phyloP scores from a whole-genome alignment of 1,140 invertebrate genomes.

The Leptinotarsa texana region DNA sequence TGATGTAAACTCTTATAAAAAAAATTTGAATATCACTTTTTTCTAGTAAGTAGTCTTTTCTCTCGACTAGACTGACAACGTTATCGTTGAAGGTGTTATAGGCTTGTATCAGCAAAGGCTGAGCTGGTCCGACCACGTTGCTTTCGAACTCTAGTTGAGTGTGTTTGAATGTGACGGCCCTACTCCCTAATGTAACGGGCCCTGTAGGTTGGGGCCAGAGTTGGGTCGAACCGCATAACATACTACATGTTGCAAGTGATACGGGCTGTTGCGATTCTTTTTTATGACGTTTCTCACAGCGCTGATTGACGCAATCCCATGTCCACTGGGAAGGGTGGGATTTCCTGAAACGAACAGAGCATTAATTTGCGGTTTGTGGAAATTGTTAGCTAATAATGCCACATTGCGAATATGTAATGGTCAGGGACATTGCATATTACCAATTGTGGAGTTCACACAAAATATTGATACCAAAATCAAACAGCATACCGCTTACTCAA shows the following conservation, averaged over 20 bases:
- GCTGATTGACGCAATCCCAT: conserved; percentile 59
- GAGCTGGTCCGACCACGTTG: conserved; percentile 34
- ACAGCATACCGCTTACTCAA: too few relatives aligned
- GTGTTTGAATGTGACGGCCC: conserved; percentile 55
- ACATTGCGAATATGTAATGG: neutral
- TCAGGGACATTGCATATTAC: too few relatives aligned
- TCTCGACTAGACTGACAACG: conserved; percentile 55
- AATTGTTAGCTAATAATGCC: neutral
- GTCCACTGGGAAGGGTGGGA: conserved; percentile 57
- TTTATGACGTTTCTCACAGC: conserved; percentile 56
- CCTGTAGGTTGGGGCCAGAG: conserved; percentile 62
- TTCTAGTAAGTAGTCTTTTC: conserved; percentile 36
- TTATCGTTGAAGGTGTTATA: conserved; percentile 57
- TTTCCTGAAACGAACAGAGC: conserved; percentile 35
- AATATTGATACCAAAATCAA: too few relatives aligned
- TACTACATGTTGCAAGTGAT: conserved; percentile 59
- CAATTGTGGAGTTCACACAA: too few relatives aligned
- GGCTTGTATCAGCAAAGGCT: conserved; percentile 56
- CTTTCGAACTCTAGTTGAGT: conserved; percentile 57
- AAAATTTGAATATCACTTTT: conserved; percentile 57
- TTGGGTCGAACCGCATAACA: conserved; percentile 60
- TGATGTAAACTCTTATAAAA: conserved; percentile 54
- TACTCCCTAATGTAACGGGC: conserved; percentile 55
- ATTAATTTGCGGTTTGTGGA: neutral
- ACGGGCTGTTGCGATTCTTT: conserved; percentile 39